Percentiles rank a stretch among this genome's conserved stretches.
These are phyloP conservation scores for Diplosoma virens DNA, from an alignment of 23 tunicate species.

Conservation along the genomic window DNA sequence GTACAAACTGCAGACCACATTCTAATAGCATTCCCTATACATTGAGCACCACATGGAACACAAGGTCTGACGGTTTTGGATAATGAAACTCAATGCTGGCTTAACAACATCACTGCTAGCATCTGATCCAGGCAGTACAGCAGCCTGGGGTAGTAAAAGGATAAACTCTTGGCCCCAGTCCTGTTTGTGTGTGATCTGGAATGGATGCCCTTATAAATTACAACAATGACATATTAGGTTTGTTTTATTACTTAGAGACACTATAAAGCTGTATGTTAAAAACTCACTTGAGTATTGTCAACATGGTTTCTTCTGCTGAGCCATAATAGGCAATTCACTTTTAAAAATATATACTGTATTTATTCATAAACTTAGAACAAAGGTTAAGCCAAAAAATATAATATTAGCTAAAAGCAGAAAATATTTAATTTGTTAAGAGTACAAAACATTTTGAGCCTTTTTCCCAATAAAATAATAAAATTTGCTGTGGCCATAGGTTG, in stretches of 20 bases:
- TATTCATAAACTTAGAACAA: not conserved
- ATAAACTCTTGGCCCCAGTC: no score
- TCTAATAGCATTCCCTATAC: no score
- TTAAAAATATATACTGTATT: not conserved
- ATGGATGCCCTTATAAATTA: no score
- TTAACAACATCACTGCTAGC: no score
- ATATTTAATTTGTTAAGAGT: not conserved
- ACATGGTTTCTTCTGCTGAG: not conserved
- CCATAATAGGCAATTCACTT: not conserved
- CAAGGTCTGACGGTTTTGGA: no score
- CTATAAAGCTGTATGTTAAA: not conserved
- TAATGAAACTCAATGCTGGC: no score
- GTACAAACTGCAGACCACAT: no score
- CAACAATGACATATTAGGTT: not conserved
- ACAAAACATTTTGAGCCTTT: not conserved
- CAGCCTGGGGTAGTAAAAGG: no score
- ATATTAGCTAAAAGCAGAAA: not conserved
- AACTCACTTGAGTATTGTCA: not conserved
- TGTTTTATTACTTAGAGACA: not conserved
- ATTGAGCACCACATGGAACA: no score
- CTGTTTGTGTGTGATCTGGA: no score
- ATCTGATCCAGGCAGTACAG: no score
- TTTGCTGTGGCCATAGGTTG: not conserved
- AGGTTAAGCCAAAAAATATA: not conserved
- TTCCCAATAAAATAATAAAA: not conserved